Evolutionary conservation across 1,140 invertebrate species (phyloP).

Genomic region (Saccostrea cuccullata): DNA sequence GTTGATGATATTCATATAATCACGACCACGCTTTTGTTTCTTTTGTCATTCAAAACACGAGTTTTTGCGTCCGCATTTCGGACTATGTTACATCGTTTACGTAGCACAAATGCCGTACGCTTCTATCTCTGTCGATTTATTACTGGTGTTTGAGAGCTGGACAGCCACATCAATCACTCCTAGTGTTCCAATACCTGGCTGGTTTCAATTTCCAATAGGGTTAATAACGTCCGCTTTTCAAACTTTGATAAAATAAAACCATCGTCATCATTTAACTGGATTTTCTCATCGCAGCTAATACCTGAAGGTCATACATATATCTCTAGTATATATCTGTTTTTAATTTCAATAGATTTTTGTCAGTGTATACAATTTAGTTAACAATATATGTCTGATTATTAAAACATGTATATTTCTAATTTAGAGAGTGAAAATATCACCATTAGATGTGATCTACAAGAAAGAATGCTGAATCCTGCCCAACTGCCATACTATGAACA

Average conservation of each 20-base stretch:
- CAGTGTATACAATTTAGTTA: too few relatives aligned
- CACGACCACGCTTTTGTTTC: neutral
- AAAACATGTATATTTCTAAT: neutral
- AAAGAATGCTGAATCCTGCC: conserved; percentile 70
- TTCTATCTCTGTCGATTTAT: neutral
- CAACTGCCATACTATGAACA: conserved; percentile 66
- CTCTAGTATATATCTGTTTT: too few relatives aligned
- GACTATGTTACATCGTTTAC: conserved; percentile 23
- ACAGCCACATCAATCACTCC: conserved; percentile 5
- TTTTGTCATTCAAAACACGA: neutral
- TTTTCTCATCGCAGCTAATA: too few relatives aligned
- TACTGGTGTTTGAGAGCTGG: conserved; percentile 3
- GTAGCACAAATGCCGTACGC: conserved; percentile 8
- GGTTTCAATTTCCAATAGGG: neutral
- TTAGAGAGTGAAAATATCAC: conserved; percentile 52
- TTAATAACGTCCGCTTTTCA: neutral
- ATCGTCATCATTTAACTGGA: neutral
- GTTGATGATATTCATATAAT: conserved; percentile 2
- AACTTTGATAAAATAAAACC: neutral
- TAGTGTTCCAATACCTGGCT: neutral
- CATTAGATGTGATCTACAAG: conserved; percentile 73
- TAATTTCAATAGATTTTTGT: too few relatives aligned
- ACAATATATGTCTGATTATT: too few relatives aligned
- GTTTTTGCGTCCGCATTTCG: neutral
- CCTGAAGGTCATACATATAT: too few relatives aligned